These are phyloP conservation scores for Verasper variegatus DNA, from an alignment of 2,113 vertebrate genomes.

Conservation along the genomic window DNA sequence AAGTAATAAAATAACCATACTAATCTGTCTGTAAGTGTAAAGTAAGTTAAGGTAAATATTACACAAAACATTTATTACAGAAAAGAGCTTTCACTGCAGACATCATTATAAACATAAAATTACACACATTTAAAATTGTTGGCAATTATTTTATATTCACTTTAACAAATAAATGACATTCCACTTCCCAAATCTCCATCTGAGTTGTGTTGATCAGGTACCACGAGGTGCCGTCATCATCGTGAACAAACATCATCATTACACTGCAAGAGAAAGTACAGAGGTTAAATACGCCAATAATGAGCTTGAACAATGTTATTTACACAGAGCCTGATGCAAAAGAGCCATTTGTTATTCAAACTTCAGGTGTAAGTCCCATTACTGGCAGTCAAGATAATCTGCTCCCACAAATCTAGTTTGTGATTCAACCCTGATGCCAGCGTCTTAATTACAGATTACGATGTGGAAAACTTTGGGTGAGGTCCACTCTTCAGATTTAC, in stretches of 20 bases:
- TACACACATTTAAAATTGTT: neutral
- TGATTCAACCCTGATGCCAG: neutral
- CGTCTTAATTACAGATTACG: neutral
- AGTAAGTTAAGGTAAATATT: neutral
- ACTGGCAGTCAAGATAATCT: neutral
- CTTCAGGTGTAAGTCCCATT: neutral
- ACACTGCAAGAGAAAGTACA: conserved; percentile 74
- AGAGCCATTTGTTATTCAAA: neutral
- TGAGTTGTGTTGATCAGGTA: neutral
- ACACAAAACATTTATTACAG: neutral
- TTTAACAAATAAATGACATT: neutral
- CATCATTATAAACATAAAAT: neutral
- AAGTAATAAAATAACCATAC: neutral
- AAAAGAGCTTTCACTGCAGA: neutral
- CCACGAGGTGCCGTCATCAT: conserved; percentile 42
- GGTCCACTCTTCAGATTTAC: neutral
- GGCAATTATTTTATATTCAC: conserved; percentile 8
- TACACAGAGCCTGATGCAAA: neutral
- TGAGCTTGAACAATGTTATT: neutral
- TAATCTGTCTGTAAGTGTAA: neutral
- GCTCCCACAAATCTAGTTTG: neutral
- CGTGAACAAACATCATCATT: conserved; percentile 76
- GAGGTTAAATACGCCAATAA: conserved; percentile 4
- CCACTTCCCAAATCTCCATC: neutral
- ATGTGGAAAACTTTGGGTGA: neutral